Evolutionary conservation across 2,113 vertebrate genomes (phyloP), one percentile per base, ranked within the genome.

Genomic region (Prunella himalayana): DNA sequence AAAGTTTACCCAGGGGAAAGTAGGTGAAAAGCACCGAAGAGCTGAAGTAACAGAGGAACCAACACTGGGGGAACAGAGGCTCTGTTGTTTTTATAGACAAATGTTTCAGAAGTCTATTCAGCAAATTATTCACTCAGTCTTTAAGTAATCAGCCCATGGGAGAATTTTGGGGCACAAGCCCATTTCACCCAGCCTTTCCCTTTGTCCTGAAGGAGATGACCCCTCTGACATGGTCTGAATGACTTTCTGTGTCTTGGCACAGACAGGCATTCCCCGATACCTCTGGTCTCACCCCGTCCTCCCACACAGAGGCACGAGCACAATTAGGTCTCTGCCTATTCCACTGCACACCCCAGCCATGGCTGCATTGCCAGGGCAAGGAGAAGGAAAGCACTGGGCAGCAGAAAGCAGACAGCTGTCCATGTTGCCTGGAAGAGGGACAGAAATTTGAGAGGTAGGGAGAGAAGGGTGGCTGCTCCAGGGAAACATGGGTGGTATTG

Each of bases 1-100:
- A 94, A 81, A 79, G 89, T 95, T 96, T 95, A 95, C 83, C 91
- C 94, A 87, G 77, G 86, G 86, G 86, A 96, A 91, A 81, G 73
- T 94, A 92, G 75, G 64, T 84, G 15, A 77, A 90, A 73, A 94
- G 84, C 61, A 80, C 77, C 76, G 72, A 92, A 91, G 56, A 97
- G 86, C 33, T 31, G 80, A 70, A 80, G 94, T 82, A 90, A 97
- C 78, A 96, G 91, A 96, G 87, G 71, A 84, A 91, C 21, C 69
- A 70, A n/a, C 33, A 63, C 30, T 53, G 89, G 20, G 63, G 88
- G 76, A 92, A 98, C 95, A 98, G 93, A 97, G 86, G 77, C 65
- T 72, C 77, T 82, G 33, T 93, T 98, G 96, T 98, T 96, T 83
- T 30, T n/a, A 21, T 6, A 37, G 82, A 76, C 35, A 42, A 96